Percentiles rank a stretch among this genome's conserved stretches.
These are phyloP conservation scores for Argyra leucocephala DNA, from an alignment of 2,888 invertebrate species.

Conservation along the genomic window DNA sequence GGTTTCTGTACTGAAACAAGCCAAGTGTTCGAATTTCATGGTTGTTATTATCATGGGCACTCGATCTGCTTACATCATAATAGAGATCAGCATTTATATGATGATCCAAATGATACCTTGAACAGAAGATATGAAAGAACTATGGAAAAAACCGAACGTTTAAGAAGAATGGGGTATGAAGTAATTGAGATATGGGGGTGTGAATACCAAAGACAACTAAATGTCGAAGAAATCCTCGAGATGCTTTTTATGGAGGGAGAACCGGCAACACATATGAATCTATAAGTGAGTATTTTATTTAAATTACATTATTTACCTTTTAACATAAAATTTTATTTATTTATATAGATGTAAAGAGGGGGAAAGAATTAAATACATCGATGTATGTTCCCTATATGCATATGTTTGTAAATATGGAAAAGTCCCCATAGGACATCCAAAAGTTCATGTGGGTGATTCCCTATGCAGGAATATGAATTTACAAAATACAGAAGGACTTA, in stretches of 20 bases:
- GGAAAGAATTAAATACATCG: constrained; percentile 26
- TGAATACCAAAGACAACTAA: no score
- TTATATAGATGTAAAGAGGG: constrained; percentile 22
- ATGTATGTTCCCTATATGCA: constrained; percentile 30
- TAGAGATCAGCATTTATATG: no score
- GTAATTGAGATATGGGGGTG: no score
- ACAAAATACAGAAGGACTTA: not conserved
- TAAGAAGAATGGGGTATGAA: no score
- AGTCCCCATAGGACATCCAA: constrained; percentile 14
- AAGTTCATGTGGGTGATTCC: constrained; percentile 1
- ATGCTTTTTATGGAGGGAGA: constrained; percentile 30
- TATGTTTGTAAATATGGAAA: constrained; percentile 28
- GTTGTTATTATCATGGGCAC: not conserved
- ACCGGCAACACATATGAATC: constrained; percentile 27
- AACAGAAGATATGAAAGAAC: no score
- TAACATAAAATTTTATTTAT: no score
- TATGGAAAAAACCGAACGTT: no score
- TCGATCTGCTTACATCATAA: no score
- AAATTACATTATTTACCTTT: no score
- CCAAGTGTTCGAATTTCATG: not conserved
- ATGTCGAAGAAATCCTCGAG: constrained; percentile 15
- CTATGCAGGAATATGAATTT: not conserved
- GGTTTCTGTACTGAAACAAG: constrained; percentile 4
- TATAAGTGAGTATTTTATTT: no score
- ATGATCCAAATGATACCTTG: no score